Base-by-base conservation (phyloP, 2,888 invertebrate species). In the Diogma glabrata region DNA sequence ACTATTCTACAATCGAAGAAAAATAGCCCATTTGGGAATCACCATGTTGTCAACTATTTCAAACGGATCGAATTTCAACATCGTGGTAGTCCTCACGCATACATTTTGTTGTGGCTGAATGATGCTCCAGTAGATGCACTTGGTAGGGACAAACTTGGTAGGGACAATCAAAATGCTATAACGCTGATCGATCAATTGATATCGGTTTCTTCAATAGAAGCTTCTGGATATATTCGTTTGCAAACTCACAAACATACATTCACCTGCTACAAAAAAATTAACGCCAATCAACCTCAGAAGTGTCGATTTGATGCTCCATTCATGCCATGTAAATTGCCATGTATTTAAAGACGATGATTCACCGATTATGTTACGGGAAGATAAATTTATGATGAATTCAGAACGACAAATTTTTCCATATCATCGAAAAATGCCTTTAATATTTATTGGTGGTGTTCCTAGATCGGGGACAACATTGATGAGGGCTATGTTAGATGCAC, bases 401-500 rank as follows among this genome's bases (percentile, higher is more conserved):
- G 79, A 83, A 67, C 76, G 77, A 60, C 80, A 79, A 64, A 70
- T 75, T 51, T 84, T 83, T 69, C 74, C 78, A 53, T 89, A 88
- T 71, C 87, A 90, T 67, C 78, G 91, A 61, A 81, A 86, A 60
- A 88, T 92, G 84, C 94, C 94, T 60, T 77, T 95, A 60, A 90
- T 94, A 69, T 95, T 95, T 75, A 92, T 97, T 68, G 96, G 96
- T 53, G 97, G 97, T 56, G 93, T 97, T 65, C 97, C 97, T 52
- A 81, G 96, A 60, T 95, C 94, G 49, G 97, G 96, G 51, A 97
- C 96, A 43, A 97, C 97, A 55, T 78, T 97, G 60, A 92, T 95
- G 87, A 79, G 97, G 63, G 95, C 94, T 57, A 93, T 97, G 91
- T 75, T 99, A 61, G 97, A 99, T 73, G 95, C 96, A 56, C 96